Evolutionary conservation across 2,797 vertebrate genomes (phyloP).

Genomic region (Crenuchus spilurus): DNA sequence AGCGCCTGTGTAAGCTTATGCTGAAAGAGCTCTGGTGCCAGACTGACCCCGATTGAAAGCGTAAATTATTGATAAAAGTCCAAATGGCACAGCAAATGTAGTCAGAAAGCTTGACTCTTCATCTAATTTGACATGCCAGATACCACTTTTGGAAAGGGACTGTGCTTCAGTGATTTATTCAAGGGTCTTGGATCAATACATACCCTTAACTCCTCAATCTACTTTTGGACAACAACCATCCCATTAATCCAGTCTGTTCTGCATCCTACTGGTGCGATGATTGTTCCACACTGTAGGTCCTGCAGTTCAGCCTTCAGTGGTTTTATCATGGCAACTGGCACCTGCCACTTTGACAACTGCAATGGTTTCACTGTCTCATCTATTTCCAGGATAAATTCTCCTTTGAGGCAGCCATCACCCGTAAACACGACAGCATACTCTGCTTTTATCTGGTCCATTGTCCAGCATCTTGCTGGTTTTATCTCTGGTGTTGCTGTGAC

Average conservation of each 20-base stretch:
- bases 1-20: not conserved
- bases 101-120: slow-evolving; percentile 3
- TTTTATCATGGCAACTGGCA: too few relatives aligned
- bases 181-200: slow-evolving; percentile 5
- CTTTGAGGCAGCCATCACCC: too few relatives aligned
- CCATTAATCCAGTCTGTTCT: too few relatives aligned
- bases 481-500: slow-evolving; percentile 1
- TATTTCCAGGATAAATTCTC: too few relatives aligned
- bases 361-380: too few relatives aligned
- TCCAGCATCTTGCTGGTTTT: not conserved
- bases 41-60: not conserved
- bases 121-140: slow-evolving; percentile 10
- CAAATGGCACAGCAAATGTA: not conserved
- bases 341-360: too few relatives aligned
- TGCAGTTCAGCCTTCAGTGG: not conserved
- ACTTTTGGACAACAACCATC: not conserved
- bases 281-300: not conserved
- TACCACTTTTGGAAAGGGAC: not conserved
- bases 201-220: not conserved
- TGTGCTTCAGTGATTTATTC: slow-evolving; percentile 6
- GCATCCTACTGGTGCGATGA: not conserved
- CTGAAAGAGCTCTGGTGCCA: not conserved
- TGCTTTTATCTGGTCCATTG: not conserved
- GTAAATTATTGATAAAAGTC: not conserved
- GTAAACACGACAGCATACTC: slow-evolving; percentile 16